These are phyloP conservation scores for Amazona finschi DNA, from an alignment of 2,797 vertebrate species.

Conservation along the genomic window DNA sequence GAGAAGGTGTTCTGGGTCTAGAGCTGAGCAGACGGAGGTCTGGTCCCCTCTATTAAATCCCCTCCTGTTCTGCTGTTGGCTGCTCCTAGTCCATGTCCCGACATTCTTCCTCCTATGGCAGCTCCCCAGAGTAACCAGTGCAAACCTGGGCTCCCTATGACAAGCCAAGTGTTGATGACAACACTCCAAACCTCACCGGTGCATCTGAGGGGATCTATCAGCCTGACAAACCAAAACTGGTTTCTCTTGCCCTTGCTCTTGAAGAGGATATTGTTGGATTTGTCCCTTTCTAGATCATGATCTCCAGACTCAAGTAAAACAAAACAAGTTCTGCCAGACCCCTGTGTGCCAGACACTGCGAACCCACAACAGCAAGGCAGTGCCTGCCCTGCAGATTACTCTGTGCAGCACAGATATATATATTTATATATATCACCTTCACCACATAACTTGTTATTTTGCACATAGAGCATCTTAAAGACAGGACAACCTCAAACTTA, in stretches of 20 bases:
- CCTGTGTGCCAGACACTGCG: neutral
- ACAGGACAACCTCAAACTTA: neutral
- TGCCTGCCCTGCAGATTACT: neutral
- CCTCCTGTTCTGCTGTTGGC: neutral
- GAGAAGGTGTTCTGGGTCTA: neutral
- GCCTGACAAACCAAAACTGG: neutral
- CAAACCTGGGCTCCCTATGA: neutral
- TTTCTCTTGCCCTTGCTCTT: neutral
- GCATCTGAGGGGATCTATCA: neutral
- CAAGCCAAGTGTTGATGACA: rapidly evolving
- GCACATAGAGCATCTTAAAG: neutral
- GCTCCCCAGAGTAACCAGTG: neutral
- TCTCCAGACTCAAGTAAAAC: neutral
- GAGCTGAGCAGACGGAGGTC: neutral
- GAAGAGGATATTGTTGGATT: neutral
- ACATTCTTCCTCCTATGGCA: neutral
- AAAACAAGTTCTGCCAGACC: neutral
- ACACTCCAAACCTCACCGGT: neutral
- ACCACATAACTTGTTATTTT: neutral
- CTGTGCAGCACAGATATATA: too few relatives aligned
- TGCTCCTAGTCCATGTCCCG: neutral
- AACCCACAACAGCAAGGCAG: neutral
- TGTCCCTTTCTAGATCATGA: neutral
- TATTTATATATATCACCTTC: neutral
- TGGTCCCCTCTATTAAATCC: neutral